These are phyloP conservation scores for Catharus fuscescens DNA, from an alignment of 2,113 vertebrate species.

Conservation along the genomic window DNA sequence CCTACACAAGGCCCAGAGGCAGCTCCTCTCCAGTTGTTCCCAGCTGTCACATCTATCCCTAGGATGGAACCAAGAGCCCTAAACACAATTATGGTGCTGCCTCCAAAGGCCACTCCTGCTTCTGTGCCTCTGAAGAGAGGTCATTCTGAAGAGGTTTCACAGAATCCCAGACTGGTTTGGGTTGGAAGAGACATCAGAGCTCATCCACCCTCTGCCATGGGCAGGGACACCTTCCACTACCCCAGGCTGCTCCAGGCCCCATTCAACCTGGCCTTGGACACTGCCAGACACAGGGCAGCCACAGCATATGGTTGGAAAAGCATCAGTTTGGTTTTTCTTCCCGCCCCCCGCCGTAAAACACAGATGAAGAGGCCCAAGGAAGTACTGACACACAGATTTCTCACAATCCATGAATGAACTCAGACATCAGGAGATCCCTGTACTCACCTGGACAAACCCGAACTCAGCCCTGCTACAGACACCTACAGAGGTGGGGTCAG, in stretches of 20 bases:
- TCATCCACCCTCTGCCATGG: background rate
- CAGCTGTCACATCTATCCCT: background rate
- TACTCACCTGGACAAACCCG: background rate
- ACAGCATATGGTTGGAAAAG: background rate
- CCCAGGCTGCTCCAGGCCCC: background rate
- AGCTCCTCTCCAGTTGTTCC: background rate
- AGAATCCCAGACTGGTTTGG: background rate
- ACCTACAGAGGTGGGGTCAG: background rate
- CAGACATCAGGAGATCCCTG: background rate
- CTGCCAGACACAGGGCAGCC: background rate
- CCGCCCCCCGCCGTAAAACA: background rate
- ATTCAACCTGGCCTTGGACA: background rate
- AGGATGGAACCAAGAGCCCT: background rate
- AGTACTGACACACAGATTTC: background rate
- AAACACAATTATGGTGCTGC: background rate
- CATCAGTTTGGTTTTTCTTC: background rate
- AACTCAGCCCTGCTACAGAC: background rate
- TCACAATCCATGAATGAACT: background rate
- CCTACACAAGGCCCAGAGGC: accelerated
- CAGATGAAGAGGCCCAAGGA: background rate
- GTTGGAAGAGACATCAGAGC: background rate
- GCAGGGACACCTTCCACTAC: background rate
- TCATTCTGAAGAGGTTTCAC: background rate
- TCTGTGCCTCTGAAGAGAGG: background rate
- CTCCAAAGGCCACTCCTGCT: background rate